Evolutionary conservation across 2,888 invertebrate species (phyloP).

Genomic region (Chloroclystis v-ata): DNA sequence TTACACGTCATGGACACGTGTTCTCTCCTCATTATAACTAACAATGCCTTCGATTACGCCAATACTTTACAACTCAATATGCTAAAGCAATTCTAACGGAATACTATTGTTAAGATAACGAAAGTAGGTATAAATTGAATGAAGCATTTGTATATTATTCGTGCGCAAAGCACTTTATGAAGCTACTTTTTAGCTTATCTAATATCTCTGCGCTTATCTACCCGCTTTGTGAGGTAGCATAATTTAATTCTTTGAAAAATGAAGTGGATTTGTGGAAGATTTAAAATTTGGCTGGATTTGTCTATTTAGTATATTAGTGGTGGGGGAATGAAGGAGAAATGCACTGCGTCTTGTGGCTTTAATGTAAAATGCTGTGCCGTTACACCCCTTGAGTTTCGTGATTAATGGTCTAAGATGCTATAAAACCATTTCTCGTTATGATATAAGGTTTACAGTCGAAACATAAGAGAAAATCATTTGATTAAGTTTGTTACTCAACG

Average conservation of each 20-base stretch:
- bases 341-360: constrained; percentile 21
- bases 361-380: constrained; percentile 22
- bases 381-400: constrained; percentile 19
- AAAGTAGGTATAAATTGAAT: constrained; percentile 29
- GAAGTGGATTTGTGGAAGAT: constrained; percentile 44
- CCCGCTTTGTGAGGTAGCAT: constrained; percentile 39
- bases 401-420: background rate
- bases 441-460: background rate
- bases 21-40: constrained; percentile 11
- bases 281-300: constrained; percentile 46
- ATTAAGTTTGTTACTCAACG: no score
- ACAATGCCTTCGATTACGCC: constrained; percentile 12
- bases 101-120: constrained; percentile 26
- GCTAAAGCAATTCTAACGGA: constrained; percentile 13
- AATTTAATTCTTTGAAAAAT: constrained; percentile 43
- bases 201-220: constrained; percentile 37
- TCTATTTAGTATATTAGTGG: constrained; percentile 47
- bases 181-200: constrained; percentile 40
- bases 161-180: constrained; percentile 33
- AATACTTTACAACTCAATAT: constrained; percentile 12
- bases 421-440: background rate
- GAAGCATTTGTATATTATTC: constrained; percentile 30
- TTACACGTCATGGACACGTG: constrained; percentile 11
- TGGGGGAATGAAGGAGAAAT: constrained; percentile 18
- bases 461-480: no score